These are phyloP conservation scores for Eolophus roseicapilla DNA, from an alignment of 2,113 vertebrate genomes.

Conservation along the genomic window DNA sequence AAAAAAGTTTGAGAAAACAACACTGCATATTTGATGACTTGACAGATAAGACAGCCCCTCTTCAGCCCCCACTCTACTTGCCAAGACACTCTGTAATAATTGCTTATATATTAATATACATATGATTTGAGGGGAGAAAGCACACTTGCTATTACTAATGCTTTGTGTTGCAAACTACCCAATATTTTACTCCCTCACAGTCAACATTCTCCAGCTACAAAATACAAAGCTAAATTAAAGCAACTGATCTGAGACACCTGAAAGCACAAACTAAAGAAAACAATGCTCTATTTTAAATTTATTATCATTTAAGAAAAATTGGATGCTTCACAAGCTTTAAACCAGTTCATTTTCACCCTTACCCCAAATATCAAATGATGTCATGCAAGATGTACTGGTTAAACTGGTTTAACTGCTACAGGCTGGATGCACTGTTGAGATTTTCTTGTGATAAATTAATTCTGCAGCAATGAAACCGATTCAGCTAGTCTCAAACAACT, in stretches of 20 bases:
- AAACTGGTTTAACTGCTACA: constrained; percentile 59
- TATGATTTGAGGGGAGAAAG: background rate
- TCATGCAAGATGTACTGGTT: constrained; percentile 53
- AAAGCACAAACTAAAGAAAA: background rate
- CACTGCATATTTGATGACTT: background rate
- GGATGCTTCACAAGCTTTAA: constrained; percentile 1
- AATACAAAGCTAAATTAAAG: background rate
- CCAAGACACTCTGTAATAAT: background rate
- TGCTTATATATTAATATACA: background rate
- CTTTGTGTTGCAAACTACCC: background rate
- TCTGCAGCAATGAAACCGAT: background rate
- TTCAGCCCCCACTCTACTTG: background rate
- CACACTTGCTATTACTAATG: background rate
- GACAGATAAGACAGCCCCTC: background rate
- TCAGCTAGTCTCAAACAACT: background rate
- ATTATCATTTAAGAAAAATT: background rate
- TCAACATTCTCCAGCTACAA: background rate
- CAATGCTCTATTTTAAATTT: background rate
- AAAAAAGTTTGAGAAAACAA: background rate
- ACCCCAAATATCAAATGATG: constrained; percentile 34
- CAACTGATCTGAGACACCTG: background rate
- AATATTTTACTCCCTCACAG: background rate
- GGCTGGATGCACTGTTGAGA: constrained; percentile 3
- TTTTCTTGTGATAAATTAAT: constrained; percentile 45
- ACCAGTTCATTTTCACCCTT: constrained; percentile 48